Evolutionary conservation across 2,888 invertebrate species (phyloP), one percentile per base, ranked within the genome.

Genomic region (Cordilura impudica): DNA sequence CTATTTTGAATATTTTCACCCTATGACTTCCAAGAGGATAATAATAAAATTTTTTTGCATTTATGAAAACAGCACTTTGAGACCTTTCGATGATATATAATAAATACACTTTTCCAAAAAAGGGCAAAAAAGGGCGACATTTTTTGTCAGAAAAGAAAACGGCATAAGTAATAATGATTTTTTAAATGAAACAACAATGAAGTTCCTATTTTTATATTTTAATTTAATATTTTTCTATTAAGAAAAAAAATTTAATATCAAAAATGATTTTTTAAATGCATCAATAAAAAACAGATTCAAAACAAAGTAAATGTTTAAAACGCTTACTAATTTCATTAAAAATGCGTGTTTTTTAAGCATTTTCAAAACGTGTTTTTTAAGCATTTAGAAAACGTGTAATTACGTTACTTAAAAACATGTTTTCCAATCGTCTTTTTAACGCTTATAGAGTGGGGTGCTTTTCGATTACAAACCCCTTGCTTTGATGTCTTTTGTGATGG

Each of bases 311-410:
- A 49, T 65, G 29, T 49, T 47, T 65, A 8, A 72, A 63, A 49
- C 65, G 56, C 56, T 56, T 72, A 63, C 45, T 65, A 51, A 65
- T 65, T 65, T 65, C 56, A 63, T 63, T n/a, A n/a, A n/a, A n/a
- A n/a, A n/a, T n/a, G n/a, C n/a, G n/a, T n/a, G n/a, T n/a, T n/a
- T n/a, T n/a, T 14, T 69, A 69, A 51, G 51, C 53, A 53, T 53
- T 53, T 53, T 53, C 26, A 53, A 53, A 53, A 53, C 53, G 53
- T 53, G 53, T 53, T 60, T 60, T 63, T 63, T 63, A 60, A 60
- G 60, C 43, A 60, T 23, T 60, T 60, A 60, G 23, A 60, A 60
- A 60, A 60, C 60, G 60, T 43, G 43, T 60, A 60, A 60, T 60
- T 60, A 60, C 43, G 39, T 60, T 60, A 43, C 60, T 60, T 60